phyloP scores from a whole-genome alignment of 2,888 invertebrate species.

The Drosophila cyrtoloma region DNA sequence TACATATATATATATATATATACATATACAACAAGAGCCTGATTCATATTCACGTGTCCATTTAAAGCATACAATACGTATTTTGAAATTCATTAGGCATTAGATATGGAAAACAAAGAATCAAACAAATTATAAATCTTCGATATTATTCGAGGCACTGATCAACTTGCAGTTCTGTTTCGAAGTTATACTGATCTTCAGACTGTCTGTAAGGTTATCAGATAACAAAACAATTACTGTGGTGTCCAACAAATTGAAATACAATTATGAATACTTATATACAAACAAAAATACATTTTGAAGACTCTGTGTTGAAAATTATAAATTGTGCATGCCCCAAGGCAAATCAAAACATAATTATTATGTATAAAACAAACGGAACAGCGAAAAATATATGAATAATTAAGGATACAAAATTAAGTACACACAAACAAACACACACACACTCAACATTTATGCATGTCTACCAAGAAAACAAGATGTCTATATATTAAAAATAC shows the following conservation, averaged over 20 bases:
- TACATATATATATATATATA: constrained; percentile 28
- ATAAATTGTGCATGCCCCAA: constrained; percentile 70
- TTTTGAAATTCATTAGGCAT: constrained; percentile 54
- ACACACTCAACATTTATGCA: constrained; percentile 37
- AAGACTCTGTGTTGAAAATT: constrained; percentile 81
- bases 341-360: constrained; percentile 63
- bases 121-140: constrained; percentile 31
- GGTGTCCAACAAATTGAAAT: constrained; percentile 56
- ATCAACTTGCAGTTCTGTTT: constrained; percentile 19
- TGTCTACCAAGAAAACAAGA: constrained; percentile 50
- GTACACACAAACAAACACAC: constrained; percentile 26
- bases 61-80: constrained; percentile 62
- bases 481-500: constrained; percentile 57
- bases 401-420: constrained; percentile 24
- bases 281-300: constrained; percentile 23
- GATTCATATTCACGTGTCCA: constrained; percentile 75
- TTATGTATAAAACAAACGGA: constrained; percentile 62
- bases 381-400: constrained; percentile 35
- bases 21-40: constrained; percentile 68
- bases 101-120: constrained; percentile 32
- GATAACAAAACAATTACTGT: constrained; percentile 39
- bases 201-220: constrained; percentile 35
- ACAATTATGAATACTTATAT: constrained; percentile 33
- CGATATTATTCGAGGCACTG: constrained; percentile 28
- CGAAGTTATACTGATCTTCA: constrained; percentile 8